Conservation (phyloP, 2,888 invertebrate species). For the Drosophila subquinaria region DNA sequence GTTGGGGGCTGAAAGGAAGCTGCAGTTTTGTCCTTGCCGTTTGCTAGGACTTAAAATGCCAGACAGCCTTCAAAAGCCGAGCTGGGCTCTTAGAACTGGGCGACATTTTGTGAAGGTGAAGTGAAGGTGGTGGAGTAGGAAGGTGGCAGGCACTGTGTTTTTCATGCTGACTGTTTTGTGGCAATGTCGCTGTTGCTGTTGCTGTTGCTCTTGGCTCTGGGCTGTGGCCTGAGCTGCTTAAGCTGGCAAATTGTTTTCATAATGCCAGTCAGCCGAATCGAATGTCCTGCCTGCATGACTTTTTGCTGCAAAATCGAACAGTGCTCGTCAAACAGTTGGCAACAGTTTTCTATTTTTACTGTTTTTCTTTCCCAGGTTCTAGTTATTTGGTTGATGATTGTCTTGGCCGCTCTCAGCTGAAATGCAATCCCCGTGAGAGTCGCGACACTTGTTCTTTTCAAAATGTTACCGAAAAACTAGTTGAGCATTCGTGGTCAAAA, state of each 20-base stretch:
- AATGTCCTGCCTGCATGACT: conserved; percentile 61
- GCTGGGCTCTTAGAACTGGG: conserved; percentile 33
- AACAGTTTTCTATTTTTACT: conserved; percentile 8
- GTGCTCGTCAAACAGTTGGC: conserved; percentile 55
- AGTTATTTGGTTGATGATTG: neutral
- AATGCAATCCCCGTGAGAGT: conserved; percentile 85
- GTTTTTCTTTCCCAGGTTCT: neutral
- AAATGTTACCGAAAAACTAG: conserved; percentile 28
- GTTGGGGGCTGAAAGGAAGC: conserved; percentile 43
- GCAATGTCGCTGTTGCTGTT: conserved; percentile 51
- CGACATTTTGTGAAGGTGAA: neutral
- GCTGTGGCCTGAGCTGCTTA: conserved; percentile 68
- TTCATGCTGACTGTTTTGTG: conserved; percentile 59
- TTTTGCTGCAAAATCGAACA: conserved; percentile 75
- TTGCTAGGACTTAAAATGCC: conserved; percentile 65
- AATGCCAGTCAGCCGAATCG: conserved; percentile 43
- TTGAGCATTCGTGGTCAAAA: conserved; percentile 22
- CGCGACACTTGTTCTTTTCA: conserved; percentile 82
- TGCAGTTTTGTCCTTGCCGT: conserved; percentile 65
- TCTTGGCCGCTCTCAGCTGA: conserved; percentile 60
- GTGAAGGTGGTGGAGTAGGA: neutral
- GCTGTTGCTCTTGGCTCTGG: conserved; percentile 17
- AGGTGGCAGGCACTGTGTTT: conserved; percentile 36
- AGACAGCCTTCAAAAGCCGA: conserved; percentile 69
- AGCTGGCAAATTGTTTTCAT: conserved; percentile 81